Conservation (phyloP, 2,888 invertebrate genomes). For the Fabriciana adippe region DNA sequence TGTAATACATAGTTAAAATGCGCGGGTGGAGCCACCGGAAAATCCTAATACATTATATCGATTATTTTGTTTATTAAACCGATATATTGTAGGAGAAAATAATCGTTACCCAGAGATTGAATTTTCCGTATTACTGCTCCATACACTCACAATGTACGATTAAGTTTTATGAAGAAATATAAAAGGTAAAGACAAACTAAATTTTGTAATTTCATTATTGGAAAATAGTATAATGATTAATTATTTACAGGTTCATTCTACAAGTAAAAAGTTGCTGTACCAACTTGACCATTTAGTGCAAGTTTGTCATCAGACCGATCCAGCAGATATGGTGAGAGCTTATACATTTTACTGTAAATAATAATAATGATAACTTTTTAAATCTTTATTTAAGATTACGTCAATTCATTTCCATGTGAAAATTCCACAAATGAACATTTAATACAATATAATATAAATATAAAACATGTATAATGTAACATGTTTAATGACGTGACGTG, state of each 20-base stretch:
- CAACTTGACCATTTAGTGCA: conserved; percentile 97
- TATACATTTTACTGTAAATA: conserved; percentile 1
- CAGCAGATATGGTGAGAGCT: conserved; percentile 78
- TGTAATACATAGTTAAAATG: too few relatives aligned
- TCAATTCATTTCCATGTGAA: too few relatives aligned
- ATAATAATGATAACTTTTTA: not conserved
- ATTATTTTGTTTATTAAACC: too few relatives aligned
- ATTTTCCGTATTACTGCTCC: not conserved
- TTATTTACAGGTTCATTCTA: conserved; percentile 91
- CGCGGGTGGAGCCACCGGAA: too few relatives aligned
- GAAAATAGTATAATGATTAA: conserved; percentile 13
- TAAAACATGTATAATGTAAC: not conserved
- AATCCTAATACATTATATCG: too few relatives aligned
- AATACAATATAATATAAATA: too few relatives aligned
- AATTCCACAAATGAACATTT: too few relatives aligned
- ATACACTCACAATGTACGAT: not conserved
- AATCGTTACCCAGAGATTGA: too few relatives aligned
- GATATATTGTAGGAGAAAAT: too few relatives aligned
- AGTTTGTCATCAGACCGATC: conserved; percentile 96
- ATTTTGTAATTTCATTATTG: not conserved
- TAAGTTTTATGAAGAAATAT: not conserved
- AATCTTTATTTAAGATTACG: not conserved
- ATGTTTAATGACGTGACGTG: too few relatives aligned
- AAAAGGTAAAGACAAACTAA: not conserved
- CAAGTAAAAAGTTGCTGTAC: conserved; percentile 97